Evolutionary conservation across 2,888 invertebrate genomes (phyloP), one percentile per base, ranked within the genome.

Genomic region (Parnassius glacialis): DNA sequence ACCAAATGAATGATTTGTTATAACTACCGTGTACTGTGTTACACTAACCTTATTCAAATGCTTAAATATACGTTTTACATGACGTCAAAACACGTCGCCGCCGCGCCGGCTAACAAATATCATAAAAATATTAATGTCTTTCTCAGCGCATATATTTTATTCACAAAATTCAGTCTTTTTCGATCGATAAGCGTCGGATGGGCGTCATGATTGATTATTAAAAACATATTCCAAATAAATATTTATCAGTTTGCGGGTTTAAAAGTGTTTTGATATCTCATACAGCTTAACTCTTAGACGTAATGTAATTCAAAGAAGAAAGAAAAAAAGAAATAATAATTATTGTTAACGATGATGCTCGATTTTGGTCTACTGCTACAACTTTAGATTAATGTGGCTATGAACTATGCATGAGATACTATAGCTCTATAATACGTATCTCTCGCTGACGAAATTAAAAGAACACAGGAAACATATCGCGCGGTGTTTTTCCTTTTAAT

Each of bases 1-100:
- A 81, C 74, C 76, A 78, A 79, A 74, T 74, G 66, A 68, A 79
- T 79, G 74, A 61, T 74, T 78, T 72, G 78, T 75, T 81, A 79
- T 68, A 63, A 67, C 68, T 60, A 62, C 62, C 67, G 63, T 69
- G 66, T 70, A 72, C 69, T 67, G 54, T 61, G 54, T 61, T 68
- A 66, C 58, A 58, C 56, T 50, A 62, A 64, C 52, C 61, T 50
- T 61, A 51, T 48, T 51, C 44, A 51, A 59, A 59, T 47, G 42
- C 52, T 16, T 16, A 53, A 52, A 61, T 56, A 57, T 62, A 57
- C 53, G 53, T 51, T 50, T 12, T 44, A 53, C 63, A 34, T 34
- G 67, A 56, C 64, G 65, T 69, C 66, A 68, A 68, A 67, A 70
- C 68, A 70, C 69, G 67, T 67, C 57, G 45, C 10, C 45, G n/a